Evolutionary conservation across 2,888 invertebrate species (phyloP).

Genomic region (Euzetes globulus): DNA sequence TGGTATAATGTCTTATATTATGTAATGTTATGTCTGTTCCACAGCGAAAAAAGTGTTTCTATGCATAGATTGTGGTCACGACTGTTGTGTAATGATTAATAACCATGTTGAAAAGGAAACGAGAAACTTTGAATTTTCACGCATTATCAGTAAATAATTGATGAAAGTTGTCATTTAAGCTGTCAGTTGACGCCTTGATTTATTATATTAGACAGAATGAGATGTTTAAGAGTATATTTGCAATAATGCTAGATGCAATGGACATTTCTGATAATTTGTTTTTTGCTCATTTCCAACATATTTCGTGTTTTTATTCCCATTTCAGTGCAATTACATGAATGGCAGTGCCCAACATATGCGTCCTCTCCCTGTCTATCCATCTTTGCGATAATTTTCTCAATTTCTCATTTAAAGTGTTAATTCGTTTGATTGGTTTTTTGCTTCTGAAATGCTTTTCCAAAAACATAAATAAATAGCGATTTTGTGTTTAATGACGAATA

Average conservation of each 20-base stretch:
- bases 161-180: conserved; percentile 30
- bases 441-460: neutral
- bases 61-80: conserved; percentile 26
- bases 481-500: neutral
- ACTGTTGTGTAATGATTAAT: conserved; percentile 28
- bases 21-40: conserved; percentile 2
- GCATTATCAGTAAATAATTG: conserved; percentile 30
- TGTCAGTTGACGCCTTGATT: conserved; percentile 31
- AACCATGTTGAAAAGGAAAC: conserved; percentile 23
- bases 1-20: neutral
- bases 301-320: neutral
- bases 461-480: neutral
- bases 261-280: conserved; percentile 18
- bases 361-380: neutral
- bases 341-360: neutral
- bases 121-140: conserved; percentile 30
- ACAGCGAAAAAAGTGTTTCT: neutral
- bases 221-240: neutral
- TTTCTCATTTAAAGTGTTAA: conserved; percentile 2
- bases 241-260: neutral
- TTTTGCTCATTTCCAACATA: neutral
- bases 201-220: neutral
- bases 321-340: neutral
- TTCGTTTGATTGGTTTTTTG: conserved; percentile 2
- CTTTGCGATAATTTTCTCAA: neutral